Evolutionary conservation across 2,888 invertebrate species (phyloP).

Genomic region (Eilema sororculum): DNA sequence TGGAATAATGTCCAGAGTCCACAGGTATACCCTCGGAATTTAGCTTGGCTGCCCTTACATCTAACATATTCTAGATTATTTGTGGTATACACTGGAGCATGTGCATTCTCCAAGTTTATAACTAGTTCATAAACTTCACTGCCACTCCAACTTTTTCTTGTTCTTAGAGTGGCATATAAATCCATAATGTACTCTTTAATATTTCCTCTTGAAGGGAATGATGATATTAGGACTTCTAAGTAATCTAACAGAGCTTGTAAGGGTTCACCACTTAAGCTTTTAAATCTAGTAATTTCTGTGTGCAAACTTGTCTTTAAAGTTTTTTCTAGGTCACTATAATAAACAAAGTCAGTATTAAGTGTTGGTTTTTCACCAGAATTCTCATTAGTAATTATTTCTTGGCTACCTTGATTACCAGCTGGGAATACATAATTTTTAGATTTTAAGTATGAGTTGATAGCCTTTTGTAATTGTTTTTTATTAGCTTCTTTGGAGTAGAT

Average conservation of each 20-base stretch:
- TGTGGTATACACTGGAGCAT: constrained; percentile 86
- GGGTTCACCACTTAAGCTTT: constrained; percentile 90
- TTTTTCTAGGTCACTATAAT: constrained; percentile 95
- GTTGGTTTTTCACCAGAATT: constrained; percentile 52
- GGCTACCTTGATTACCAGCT: constrained; percentile 55
- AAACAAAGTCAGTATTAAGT: constrained; percentile 88
- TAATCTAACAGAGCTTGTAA: constrained; percentile 92
- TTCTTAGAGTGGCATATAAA: constrained; percentile 84
- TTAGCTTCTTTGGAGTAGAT: constrained; percentile 76
- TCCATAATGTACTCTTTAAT: constrained; percentile 89
- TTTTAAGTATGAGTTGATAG: constrained; percentile 85
- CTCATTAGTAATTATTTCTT: constrained; percentile 55
- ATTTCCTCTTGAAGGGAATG: constrained; percentile 92
- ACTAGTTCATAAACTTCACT: constrained; percentile 87
- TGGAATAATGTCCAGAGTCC: constrained; percentile 98
- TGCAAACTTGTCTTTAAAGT: constrained; percentile 93
- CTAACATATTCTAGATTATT: constrained; percentile 89
- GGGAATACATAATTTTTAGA: constrained; percentile 80
- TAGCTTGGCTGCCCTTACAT: constrained; percentile 92
- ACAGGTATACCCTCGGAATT: constrained; percentile 96
- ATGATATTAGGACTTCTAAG: constrained; percentile 90
- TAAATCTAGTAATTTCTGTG: constrained; percentile 93
- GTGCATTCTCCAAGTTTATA: constrained; percentile 81
- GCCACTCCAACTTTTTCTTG: constrained; percentile 86
- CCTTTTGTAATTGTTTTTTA: constrained; percentile 76